Evolutionary conservation across 2,888 invertebrate species (phyloP), one percentile per base, ranked within the genome.

Genomic region (Orchesella flavescens): DNA sequence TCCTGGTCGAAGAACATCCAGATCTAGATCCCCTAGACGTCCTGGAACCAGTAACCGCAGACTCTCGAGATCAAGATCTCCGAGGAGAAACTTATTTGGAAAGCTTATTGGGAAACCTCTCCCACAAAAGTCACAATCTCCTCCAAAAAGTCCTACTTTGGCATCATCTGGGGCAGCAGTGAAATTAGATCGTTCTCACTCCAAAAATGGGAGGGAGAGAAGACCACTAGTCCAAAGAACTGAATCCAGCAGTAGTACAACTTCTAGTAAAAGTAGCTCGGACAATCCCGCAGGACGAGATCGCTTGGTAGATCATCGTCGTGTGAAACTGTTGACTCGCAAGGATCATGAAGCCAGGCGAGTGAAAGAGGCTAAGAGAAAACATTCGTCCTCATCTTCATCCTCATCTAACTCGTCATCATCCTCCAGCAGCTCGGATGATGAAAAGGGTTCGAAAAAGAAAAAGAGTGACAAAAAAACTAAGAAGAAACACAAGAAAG

Each of bases 351-450:
- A 49, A 49, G 49, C 34, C 7, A 34, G 1, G n/a, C 3, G 49
- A 49, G 5, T 3, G 49, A 34, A n/a, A n/a, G n/a, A n/a, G n/a
- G n/a, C n/a, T n/a, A n/a, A 34, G 34, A 2, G 34, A 4, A 34
- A 34, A 34, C 34, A 4, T 4, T 74, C 75, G 3, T 75, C 75
- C 0, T 65, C 65, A 7, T 66, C 76, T 21, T 57, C 68, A 1
- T 21, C 23, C 19, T 53, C 66, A 15, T 76, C 74, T 15, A 17
- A 13, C 21, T 68, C 66, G 53, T 57, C 76, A 7, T 74, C 74
- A 21, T 17, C 34, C 44, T 46, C 69, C 5, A 17, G 15, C 49
- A 72, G 55, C 12, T 65, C 49, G 3, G 2, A 59, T 19, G 46
- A 66, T 5, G 65, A 63, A 7, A 34, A 34, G 34, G 34, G 34